Percentiles rank a stretch among this genome's conserved stretches.
Evolutionary conservation across 1,140 invertebrate genomes (phyloP).

Genomic region (Papilio polytes): DNA sequence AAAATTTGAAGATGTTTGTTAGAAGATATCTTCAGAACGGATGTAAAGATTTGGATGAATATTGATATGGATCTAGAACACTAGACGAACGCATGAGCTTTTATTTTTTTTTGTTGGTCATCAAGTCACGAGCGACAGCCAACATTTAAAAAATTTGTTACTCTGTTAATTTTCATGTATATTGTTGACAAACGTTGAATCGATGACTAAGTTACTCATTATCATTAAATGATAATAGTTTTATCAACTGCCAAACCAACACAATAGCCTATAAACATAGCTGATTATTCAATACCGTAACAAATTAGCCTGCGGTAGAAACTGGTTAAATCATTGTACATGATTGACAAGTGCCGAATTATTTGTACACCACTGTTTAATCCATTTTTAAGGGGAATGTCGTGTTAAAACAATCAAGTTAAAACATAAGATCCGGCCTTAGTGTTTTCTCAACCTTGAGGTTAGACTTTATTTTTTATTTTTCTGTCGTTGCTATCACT

Average conservation of each 20-base stretch:
- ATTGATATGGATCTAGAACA: too few species aligned
- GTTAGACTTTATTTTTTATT: background rate
- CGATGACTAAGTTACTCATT: conserved; percentile 10
- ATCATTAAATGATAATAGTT: background rate
- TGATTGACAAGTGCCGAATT: background rate
- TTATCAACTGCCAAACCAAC: background rate
- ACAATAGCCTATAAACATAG: conserved; percentile 21
- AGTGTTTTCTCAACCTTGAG: too few species aligned
- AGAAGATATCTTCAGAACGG: too few species aligned
- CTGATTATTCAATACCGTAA: background rate
- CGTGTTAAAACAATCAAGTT: background rate
- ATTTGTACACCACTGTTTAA: background rate
- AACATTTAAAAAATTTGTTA: background rate
- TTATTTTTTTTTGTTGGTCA: too few species aligned
- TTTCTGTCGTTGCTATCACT: background rate
- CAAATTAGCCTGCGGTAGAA: background rate
- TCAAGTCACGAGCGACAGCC: too few species aligned
- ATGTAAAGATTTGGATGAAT: too few species aligned
- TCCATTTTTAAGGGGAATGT: background rate
- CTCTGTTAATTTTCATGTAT: background rate
- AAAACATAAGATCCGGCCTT: too few species aligned
- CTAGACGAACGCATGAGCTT: too few species aligned
- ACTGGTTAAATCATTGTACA: background rate
- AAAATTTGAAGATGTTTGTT: too few species aligned
- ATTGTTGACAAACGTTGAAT: background rate